Evolutionary conservation across 2,113 vertebrate genomes (phyloP).

Genomic region (Sylvietta virens): DNA sequence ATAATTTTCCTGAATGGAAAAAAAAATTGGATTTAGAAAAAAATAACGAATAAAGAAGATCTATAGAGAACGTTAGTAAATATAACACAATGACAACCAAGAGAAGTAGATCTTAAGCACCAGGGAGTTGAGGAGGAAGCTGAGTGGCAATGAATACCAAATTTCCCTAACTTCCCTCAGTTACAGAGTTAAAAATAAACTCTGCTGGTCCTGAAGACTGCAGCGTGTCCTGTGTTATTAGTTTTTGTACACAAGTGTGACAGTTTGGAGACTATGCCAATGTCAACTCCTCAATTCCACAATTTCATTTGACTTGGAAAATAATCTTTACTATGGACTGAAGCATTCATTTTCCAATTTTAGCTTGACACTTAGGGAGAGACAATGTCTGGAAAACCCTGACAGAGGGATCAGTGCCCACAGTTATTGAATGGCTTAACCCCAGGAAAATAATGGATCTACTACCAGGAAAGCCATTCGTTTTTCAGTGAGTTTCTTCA

Average conservation of each 20-base stretch:
- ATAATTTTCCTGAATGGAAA: not conserved
- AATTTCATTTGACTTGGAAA: not conserved
- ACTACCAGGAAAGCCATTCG: not conserved
- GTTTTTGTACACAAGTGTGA: not conserved
- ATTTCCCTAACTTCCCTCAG: not conserved
- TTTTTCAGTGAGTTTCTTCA: not conserved
- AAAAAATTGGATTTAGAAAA: not conserved
- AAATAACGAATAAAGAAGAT: not conserved
- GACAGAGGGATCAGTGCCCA: not conserved
- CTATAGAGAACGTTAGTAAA: not conserved
- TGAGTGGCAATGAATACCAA: not conserved
- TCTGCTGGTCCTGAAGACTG: not conserved
- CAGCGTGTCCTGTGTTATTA: not conserved
- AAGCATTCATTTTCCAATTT: not conserved
- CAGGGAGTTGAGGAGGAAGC: not conserved
- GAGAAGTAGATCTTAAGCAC: not conserved
- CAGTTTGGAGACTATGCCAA: not conserved
- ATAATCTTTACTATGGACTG: not conserved
- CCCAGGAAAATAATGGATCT: not conserved
- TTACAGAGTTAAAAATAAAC: conserved; percentile 25
- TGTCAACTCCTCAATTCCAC: not conserved
- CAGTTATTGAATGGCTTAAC: not conserved
- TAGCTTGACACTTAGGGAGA: not conserved
- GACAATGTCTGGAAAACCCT: not conserved
- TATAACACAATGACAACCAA: not conserved